Evolutionary conservation across 2,888 invertebrate genomes (phyloP).

Genomic region (Abrostola triplasia): DNA sequence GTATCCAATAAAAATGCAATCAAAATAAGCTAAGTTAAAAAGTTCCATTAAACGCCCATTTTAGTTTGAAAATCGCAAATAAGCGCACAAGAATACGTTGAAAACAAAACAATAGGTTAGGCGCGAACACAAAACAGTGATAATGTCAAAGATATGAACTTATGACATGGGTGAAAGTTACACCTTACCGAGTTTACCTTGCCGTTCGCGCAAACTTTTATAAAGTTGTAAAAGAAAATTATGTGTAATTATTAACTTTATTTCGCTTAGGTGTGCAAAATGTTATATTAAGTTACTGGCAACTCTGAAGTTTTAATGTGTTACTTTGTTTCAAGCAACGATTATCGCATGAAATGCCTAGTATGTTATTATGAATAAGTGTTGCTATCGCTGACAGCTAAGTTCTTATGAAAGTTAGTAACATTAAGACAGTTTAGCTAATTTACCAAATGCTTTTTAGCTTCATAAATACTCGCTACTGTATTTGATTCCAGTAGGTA

Average conservation of each 20-base stretch:
- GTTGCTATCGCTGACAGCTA: constrained; percentile 43
- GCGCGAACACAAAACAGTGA: constrained; percentile 51
- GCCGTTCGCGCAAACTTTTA: constrained; percentile 59
- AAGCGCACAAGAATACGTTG: constrained; percentile 12
- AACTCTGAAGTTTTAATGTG: constrained; percentile 62
- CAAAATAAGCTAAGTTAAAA: too few relatives aligned
- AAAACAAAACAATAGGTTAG: constrained; percentile 36
- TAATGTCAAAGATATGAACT: constrained; percentile 55
- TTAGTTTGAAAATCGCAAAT: background rate
- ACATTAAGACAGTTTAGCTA: constrained; percentile 20
- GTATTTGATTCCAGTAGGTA: background rate
- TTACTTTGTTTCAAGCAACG: constrained; percentile 54
- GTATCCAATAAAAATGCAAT: too few relatives aligned
- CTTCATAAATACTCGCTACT: background rate
- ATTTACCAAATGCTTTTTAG: constrained; percentile 28
- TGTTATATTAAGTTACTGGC: constrained; percentile 63
- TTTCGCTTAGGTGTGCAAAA: constrained; percentile 66
- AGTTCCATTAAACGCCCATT: too few relatives aligned
- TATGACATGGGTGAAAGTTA: constrained; percentile 52
- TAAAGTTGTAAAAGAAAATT: constrained; percentile 68
- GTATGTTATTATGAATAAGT: constrained; percentile 49
- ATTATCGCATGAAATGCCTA: constrained; percentile 45
- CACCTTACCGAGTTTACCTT: constrained; percentile 45
- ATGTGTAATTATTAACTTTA: constrained; percentile 69
- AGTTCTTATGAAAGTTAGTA: constrained; percentile 30